A percentile compares a stretch with the other conserved stretches of the same genome.
Evolutionary conservation across 1,140 invertebrate genomes (phyloP).

Genomic region (Heliconius hermathena): DNA sequence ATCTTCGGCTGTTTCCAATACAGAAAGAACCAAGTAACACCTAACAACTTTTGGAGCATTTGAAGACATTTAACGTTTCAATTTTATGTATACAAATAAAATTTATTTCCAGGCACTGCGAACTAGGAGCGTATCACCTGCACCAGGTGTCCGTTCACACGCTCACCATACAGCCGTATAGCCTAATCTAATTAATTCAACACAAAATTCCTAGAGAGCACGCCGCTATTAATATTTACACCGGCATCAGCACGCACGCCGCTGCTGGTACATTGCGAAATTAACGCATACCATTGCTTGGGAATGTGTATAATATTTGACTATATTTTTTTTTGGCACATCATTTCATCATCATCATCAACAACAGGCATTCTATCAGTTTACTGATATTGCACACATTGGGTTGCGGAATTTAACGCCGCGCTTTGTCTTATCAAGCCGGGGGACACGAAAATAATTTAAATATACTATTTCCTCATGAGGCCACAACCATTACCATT

Average conservation of each 20-base stretch:
- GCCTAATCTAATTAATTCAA: conserved; percentile 45
- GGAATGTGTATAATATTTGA: conserved; percentile 1
- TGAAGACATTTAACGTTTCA: not conserved
- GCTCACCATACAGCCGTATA: conserved; percentile 6
- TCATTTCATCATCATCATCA: not conserved
- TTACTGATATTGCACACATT: too few relatives aligned
- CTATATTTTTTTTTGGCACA: not conserved
- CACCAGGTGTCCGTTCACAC: conserved; percentile 38
- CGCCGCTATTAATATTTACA: conserved; percentile 47
- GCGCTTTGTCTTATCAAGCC: too few relatives aligned
- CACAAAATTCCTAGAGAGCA: conserved; percentile 46
- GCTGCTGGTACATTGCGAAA: conserved; percentile 27
- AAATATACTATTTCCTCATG: too few relatives aligned
- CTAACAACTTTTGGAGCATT: not conserved
- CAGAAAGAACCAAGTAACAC: not conserved
- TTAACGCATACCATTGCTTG: conserved; percentile 26
- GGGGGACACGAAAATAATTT: too few relatives aligned
- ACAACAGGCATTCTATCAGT: too few relatives aligned
- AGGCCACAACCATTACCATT: too few relatives aligned
- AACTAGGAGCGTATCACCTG: conserved; percentile 3
- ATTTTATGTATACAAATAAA: not conserved
- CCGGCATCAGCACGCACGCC: conserved; percentile 32
- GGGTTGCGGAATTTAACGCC: not conserved
- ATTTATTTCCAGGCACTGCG: not conserved
- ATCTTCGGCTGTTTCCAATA: too few relatives aligned